Conservation (phyloP, 2,888 invertebrate species). For the Amorpha juglandis region DNA sequence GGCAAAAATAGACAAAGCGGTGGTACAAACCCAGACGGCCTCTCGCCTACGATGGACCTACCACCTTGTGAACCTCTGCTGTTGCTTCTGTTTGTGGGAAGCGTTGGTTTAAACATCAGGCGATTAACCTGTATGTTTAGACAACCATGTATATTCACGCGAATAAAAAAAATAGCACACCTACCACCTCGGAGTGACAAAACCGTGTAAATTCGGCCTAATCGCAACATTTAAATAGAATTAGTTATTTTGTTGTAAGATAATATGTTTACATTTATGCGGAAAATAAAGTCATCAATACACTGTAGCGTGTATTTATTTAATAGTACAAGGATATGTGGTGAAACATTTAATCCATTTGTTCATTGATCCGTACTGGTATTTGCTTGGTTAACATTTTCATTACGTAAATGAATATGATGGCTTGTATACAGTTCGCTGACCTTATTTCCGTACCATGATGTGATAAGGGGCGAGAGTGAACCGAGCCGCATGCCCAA, state of each 20-base stretch:
- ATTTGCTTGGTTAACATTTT: constrained; percentile 11
- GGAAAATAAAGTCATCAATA: constrained; percentile 12
- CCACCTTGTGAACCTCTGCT: too few species aligned
- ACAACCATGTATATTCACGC: too few species aligned
- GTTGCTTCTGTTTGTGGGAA: too few species aligned
- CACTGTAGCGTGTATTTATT: constrained; percentile 5
- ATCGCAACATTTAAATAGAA: neutral
- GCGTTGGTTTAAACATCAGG: too few species aligned
- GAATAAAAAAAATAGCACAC: too few species aligned
- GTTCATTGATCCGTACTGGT: neutral
- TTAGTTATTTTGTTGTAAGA: constrained; percentile 7
- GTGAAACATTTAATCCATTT: constrained; percentile 9
- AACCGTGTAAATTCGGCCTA: neutral
- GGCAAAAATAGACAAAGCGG: too few species aligned
- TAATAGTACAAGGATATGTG: constrained; percentile 14
- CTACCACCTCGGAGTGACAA: neutral
- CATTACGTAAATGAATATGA: constrained; percentile 1
- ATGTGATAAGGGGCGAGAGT: too few species aligned
- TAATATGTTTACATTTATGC: constrained; percentile 10
- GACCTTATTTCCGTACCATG: too few species aligned
- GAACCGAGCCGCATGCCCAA: too few species aligned
- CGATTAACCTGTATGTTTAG: too few species aligned
- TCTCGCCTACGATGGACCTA: too few species aligned
- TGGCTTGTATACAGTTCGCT: neutral
- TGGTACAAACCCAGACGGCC: too few species aligned